These are phyloP conservation scores for Amazona ochrocephala DNA, from an alignment of 2,797 vertebrate genomes.

Conservation along the genomic window DNA sequence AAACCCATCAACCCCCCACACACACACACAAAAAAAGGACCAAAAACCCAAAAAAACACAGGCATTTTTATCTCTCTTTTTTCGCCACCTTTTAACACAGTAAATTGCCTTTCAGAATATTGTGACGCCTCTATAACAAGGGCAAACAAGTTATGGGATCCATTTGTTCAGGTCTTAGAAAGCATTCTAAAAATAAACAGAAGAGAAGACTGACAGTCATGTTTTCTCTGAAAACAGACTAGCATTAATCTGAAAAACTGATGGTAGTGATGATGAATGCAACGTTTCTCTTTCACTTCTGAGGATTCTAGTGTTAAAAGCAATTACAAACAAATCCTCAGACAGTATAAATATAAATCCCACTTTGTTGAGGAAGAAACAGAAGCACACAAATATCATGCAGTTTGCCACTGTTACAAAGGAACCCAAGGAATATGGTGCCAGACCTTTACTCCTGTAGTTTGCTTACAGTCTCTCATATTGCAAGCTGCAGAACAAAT, in stretches of 20 bases:
- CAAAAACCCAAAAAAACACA: not conserved
- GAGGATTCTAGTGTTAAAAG: not conserved
- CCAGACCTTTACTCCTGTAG: not conserved
- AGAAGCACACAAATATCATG: not conserved
- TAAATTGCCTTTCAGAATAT: not conserved
- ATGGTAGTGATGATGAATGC: not conserved
- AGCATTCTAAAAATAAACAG: not conserved
- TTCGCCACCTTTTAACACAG: not conserved
- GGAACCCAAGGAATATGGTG: not conserved
- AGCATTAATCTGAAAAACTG: not conserved
- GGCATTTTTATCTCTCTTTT: constrained; percentile 6
- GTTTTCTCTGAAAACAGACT: not conserved
- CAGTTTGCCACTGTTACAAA: not conserved
- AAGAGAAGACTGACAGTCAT: not conserved
- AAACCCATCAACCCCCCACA: not conserved
- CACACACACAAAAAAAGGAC: not conserved
- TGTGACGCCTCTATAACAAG: not conserved
- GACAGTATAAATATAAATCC: not conserved
- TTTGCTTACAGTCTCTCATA: not conserved
- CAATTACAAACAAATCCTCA: not conserved
- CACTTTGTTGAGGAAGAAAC: not conserved
- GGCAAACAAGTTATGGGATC: not conserved
- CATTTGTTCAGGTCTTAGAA: not conserved
- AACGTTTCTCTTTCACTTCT: not conserved
- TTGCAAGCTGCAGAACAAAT: not conserved